Conservation (phyloP, 2,113 vertebrate species). For the Helogale parvula region DNA sequence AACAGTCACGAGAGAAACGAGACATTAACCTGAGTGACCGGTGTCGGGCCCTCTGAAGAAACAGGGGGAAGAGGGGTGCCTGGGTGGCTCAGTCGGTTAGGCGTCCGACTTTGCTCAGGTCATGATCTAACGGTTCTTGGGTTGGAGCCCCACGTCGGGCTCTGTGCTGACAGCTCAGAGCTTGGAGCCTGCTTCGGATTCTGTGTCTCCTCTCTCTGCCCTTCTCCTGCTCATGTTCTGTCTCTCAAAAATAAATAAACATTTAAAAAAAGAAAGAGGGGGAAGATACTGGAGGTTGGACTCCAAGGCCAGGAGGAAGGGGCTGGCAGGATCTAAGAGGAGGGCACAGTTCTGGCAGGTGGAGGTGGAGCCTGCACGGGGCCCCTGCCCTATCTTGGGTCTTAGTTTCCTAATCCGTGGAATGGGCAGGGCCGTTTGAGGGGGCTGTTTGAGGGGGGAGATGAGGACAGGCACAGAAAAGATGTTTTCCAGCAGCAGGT, state of each 20-base stretch:
- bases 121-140: too few relatives aligned
- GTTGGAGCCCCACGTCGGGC: too few relatives aligned
- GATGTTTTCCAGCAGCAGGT: neutral
- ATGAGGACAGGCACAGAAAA: neutral
- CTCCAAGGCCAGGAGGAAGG: neutral
- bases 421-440: neutral
- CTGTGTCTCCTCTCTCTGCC: too few relatives aligned
- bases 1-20: neutral
- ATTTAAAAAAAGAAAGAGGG: too few relatives aligned
- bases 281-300: neutral
- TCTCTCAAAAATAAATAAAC: too few relatives aligned
- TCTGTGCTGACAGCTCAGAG: too few relatives aligned
- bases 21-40: rapidly evolving
- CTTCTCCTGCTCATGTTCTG: too few relatives aligned
- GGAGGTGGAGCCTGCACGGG: neutral
- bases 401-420: neutral
- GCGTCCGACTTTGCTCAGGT: too few relatives aligned
- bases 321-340: rapidly evolving
- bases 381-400: too few relatives aligned
- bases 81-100: too few relatives aligned
- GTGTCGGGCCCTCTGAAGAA: neutral
- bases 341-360: neutral
- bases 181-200: too few relatives aligned
- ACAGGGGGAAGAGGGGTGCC: too few relatives aligned
- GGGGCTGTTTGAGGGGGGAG: neutral